Conservation (phyloP, 2,797 vertebrate species). For the Betta splendens region DNA sequence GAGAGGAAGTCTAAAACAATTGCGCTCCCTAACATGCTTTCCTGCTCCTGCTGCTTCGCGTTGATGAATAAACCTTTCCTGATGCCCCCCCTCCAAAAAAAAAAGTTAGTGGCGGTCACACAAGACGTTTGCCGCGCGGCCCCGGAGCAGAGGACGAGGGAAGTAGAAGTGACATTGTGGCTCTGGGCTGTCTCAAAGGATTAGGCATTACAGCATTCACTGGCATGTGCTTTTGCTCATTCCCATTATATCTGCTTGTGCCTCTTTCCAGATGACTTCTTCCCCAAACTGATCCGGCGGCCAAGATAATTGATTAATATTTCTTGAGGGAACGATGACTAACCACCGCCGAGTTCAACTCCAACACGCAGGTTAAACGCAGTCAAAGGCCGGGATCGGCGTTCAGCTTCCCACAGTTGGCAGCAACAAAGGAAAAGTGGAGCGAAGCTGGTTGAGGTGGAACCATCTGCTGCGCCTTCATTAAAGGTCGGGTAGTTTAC, state of each 20-base stretch:
- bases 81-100: slow-evolving; percentile 40
- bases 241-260: slow-evolving; percentile 84
- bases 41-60: slow-evolving; percentile 38
- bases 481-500: background rate
- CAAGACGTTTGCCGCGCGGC: slow-evolving; percentile 74
- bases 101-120: slow-evolving; percentile 77
- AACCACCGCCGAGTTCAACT: slow-evolving; percentile 78
- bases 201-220: slow-evolving; percentile 85
- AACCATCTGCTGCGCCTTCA: background rate
- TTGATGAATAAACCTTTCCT: slow-evolving; percentile 70
- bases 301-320: slow-evolving; percentile 88
- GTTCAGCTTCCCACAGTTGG: slow-evolving; percentile 58
- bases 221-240: slow-evolving; percentile 80
- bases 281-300: slow-evolving; percentile 81
- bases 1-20: slow-evolving; percentile 68
- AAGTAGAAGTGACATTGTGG: slow-evolving; percentile 86
- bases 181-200: slow-evolving; percentile 84
- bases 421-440: slow-evolving; percentile 46
- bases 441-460: background rate
- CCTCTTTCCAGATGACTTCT: slow-evolving; percentile 87
- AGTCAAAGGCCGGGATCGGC: slow-evolving; percentile 61
- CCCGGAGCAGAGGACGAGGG: slow-evolving; percentile 74
- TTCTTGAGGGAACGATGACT: slow-evolving; percentile 87
- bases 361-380: slow-evolving; percentile 75
- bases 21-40: slow-evolving; percentile 48